Percentiles rank a stretch among this genome's conserved stretches.
Evolutionary conservation across 92 coral and sea anemone species (phyloP).

Genomic region (Montipora capitata): DNA sequence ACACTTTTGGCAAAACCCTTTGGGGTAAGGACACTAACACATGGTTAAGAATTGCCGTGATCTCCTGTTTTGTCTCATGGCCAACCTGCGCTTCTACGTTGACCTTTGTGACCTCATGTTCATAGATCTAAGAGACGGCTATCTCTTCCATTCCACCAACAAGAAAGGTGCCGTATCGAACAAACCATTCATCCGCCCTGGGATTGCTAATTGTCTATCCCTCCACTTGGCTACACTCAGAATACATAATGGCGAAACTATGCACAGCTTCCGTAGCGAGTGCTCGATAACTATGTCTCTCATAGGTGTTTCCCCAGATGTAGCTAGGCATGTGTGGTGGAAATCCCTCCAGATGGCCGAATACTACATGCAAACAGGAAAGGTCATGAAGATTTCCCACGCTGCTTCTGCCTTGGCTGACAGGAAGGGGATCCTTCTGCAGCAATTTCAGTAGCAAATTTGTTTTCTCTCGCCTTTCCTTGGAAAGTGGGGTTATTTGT

Average conservation of each 20-base stretch:
- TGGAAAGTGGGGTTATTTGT: no score
- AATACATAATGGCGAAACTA: not conserved
- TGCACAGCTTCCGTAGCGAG: no score
- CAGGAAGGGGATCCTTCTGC: no score
- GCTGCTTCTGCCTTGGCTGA: no score
- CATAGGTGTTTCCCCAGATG: no score
- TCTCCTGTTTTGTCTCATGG: slow-evolving; percentile 42
- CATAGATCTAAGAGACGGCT: slow-evolving; percentile 57
- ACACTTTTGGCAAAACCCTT: slow-evolving; percentile 79
- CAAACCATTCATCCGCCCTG: slow-evolving; percentile 26
- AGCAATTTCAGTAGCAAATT: no score
- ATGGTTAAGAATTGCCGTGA: slow-evolving; percentile 26
- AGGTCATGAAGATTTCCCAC: no score
- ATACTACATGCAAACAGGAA: no score
- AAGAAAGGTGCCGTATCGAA: not conserved
- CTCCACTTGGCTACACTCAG: not conserved
- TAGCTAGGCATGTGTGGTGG: no score
- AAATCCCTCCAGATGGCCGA: no score
- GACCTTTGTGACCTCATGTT: slow-evolving; percentile 64
- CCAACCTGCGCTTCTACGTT: slow-evolving; percentile 58
- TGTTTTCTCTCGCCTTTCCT: no score
- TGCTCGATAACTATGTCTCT: no score
- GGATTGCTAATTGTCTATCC: not conserved
- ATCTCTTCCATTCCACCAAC: slow-evolving; percentile 51
- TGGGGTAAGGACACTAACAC: slow-evolving; percentile 60